Conservation (phyloP, 2,113 vertebrate species). For the Pterocles orientalis region DNA sequence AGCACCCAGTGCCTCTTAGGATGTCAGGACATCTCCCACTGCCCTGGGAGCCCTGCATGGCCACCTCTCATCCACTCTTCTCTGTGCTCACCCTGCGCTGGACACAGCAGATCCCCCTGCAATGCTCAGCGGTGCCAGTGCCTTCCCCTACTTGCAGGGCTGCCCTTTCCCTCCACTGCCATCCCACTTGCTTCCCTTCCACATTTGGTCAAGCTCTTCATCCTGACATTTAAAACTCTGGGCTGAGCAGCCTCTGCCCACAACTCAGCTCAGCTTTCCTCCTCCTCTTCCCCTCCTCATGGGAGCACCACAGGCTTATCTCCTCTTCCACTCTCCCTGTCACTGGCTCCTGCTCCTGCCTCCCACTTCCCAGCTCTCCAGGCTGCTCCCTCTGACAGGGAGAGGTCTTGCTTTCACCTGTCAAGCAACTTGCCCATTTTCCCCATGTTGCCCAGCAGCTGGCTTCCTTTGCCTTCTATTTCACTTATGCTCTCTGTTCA, state of each 20-base stretch:
- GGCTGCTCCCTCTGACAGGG: background rate
- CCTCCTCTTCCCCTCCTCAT: background rate
- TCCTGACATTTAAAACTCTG: background rate
- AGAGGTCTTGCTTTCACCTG: background rate
- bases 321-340: background rate
- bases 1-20: accelerated
- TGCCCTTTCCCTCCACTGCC: background rate
- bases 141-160: accelerated
- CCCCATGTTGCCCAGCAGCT: background rate
- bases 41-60: background rate
- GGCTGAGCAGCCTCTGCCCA: background rate
- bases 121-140: background rate
- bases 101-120: background rate
- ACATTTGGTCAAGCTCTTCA: background rate
- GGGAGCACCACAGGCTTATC: background rate
- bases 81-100: background rate
- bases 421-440: background rate
- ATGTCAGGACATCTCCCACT: background rate
- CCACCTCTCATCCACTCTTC: background rate
- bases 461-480: background rate
- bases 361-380: background rate
- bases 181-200: background rate
- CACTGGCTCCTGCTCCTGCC: background rate
- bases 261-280: background rate
- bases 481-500: background rate